Base-by-base conservation (phyloP, 2,888 invertebrate genomes). In the Tupiocoris notatus region DNA sequence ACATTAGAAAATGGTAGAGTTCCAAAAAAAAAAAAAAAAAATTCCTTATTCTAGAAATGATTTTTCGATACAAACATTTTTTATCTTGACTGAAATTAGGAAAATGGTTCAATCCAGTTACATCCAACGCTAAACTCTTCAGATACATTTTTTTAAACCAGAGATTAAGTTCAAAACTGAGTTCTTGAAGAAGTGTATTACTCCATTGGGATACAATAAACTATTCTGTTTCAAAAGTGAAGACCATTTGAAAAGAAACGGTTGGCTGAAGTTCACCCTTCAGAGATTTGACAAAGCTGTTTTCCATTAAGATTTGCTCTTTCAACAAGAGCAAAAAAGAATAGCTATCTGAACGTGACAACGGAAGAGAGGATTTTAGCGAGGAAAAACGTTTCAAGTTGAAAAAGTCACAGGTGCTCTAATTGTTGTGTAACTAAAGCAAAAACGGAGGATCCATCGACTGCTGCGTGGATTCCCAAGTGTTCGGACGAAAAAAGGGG, bases 241-340 rank as follows among this genome's bases (percentile, higher is more conserved):
- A 39, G 12, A 39, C 39, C 39, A 39, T 39, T 39, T 12, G 39
- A 7, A 39, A 39, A 39, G 39, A 39, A 7, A 7, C 39, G 39
- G 12, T 39, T 12, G n/a, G n/a, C n/a, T n/a, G 39, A 39, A 39
- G 39, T 39, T 39, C 12, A 39, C 39, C 39, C 59, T 25, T 58
- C 70, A 59, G 70, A 70, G 70, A 70, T 70, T 70, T 70, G 70
- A 70, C 70, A 70, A 70, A 70, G 70, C 70, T 58, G 70, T 70
- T 70, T 59, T 22, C 21, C 56, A 25, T 58, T 68, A 24, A 21
- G 24, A 54, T 9, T n/a, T 56, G 67, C 70, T 24, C 59, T 59
- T 3, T 18, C 17, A 59, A 22, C 25, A 70, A 70, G 70, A 18
- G 59, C 58, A 18, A 23, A 70, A 70, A 25, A 59, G 70, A 21